A percentile compares a stretch with the other conserved stretches of the same genome.
Conservation (phyloP, 2,113 vertebrate species). For the Antechinus flavipes region DNA sequence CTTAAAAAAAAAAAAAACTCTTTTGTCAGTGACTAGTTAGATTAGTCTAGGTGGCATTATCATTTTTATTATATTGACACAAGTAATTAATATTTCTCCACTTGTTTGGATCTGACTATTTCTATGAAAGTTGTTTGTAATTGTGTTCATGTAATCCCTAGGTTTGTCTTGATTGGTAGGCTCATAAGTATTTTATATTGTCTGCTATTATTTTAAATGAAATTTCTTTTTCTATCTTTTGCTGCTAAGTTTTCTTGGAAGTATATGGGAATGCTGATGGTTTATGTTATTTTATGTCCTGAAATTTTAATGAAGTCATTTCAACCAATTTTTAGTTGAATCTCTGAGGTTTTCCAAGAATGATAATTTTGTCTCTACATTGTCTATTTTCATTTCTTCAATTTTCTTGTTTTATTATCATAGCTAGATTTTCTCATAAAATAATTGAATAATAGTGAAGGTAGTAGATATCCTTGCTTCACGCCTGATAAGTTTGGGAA, state of each 20-base stretch:
- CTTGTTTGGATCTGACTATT: neutral
- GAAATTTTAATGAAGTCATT: neutral
- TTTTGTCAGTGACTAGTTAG: neutral
- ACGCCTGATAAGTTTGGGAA: neutral
- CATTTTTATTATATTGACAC: neutral
- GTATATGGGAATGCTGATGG: no score
- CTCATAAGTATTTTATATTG: no score
- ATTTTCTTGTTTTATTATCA: no score
- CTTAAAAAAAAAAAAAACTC: neutral
- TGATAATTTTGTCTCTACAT: neutral
- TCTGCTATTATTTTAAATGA: neutral
- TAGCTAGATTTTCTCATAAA: no score
- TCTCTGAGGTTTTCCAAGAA: neutral
- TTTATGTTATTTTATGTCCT: neutral
- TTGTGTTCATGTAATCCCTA: neutral
- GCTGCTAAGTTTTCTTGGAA: neutral
- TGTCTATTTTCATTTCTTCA: no score
- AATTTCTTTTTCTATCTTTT: neutral
- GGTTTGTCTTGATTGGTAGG: neutral
- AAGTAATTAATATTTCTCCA: neutral
- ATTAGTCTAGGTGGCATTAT: neutral
- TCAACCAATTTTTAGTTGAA: neutral
- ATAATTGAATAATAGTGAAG: neutral
- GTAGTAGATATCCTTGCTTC: neutral
- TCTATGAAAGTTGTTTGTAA: neutral